Evolutionary conservation across 2,797 vertebrate genomes (phyloP).

Genomic region (Crossoptilon crossoptilon): DNA sequence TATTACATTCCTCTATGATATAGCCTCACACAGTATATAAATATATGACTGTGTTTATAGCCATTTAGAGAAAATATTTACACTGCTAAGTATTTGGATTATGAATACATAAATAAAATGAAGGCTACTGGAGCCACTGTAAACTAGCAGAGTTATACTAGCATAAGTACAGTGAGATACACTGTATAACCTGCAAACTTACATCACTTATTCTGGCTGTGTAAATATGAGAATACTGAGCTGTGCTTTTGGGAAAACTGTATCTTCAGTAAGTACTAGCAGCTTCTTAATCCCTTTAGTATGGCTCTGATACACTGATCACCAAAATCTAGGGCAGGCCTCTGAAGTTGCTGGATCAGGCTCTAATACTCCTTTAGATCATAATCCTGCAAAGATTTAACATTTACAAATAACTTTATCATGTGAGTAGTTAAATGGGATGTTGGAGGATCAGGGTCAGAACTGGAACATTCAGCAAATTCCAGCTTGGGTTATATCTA

Average conservation of each 20-base stretch:
- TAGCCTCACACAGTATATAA: neutral
- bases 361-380: constrained; percentile 57
- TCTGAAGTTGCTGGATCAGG: constrained; percentile 56
- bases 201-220: neutral
- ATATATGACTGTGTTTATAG: neutral
- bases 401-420: constrained; percentile 60
- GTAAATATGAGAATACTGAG: neutral
- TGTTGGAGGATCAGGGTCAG: constrained; percentile 18
- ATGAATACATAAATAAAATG: neutral
- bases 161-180: neutral
- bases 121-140: constrained; percentile 43
- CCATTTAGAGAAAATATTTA: constrained; percentile 16
- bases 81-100: constrained; percentile 31
- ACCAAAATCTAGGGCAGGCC: constrained; percentile 58
- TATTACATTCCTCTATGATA: neutral
- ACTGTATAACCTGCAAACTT: rapidly evolving
- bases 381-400: constrained; percentile 63
- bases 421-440: constrained; percentile 53
- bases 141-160: neutral
- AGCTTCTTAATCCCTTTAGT: constrained; percentile 46
- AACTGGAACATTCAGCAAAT: neutral
- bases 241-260: neutral
- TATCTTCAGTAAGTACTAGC: neutral
- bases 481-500: neutral
- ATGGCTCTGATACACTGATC: constrained; percentile 23